Evolutionary conservation across 2,113 vertebrate genomes (phyloP).

Genomic region (Galeopterus variegatus): DNA sequence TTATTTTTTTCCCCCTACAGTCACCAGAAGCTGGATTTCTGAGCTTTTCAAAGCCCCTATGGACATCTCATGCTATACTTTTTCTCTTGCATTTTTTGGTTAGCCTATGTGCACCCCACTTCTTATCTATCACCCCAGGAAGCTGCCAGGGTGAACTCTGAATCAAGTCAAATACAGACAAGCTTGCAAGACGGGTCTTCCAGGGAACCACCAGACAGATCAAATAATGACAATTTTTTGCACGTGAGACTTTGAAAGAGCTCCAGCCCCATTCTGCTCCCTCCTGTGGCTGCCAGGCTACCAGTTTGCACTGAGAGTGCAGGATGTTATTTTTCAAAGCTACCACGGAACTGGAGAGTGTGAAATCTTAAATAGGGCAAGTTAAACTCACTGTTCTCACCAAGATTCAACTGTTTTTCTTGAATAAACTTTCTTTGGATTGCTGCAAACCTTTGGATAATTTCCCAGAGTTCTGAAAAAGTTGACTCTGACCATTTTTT

Average conservation of each 20-base stretch:
- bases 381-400: background rate
- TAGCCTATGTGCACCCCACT: too few species aligned
- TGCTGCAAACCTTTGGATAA: background rate
- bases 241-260: background rate
- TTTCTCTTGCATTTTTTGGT: background rate
- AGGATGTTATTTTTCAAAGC: background rate
- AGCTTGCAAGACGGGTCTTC: background rate
- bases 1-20: too few species aligned
- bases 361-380: background rate
- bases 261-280: background rate
- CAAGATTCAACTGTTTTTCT: background rate
- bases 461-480: background rate
- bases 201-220: background rate
- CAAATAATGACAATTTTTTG: accelerated
- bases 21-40: too few species aligned
- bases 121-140: background rate
- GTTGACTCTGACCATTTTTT: background rate
- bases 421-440: too few species aligned
- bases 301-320: too few species aligned
- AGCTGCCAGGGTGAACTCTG: background rate
- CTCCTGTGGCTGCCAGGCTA: background rate
- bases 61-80: background rate
- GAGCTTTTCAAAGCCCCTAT: background rate
- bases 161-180: background rate
- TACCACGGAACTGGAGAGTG: background rate